Percentiles rank a stretch among this genome's conserved stretches.
Evolutionary conservation across 2,113 vertebrate genomes (phyloP).

Genomic region (Ptilonorhynchus violaceus): DNA sequence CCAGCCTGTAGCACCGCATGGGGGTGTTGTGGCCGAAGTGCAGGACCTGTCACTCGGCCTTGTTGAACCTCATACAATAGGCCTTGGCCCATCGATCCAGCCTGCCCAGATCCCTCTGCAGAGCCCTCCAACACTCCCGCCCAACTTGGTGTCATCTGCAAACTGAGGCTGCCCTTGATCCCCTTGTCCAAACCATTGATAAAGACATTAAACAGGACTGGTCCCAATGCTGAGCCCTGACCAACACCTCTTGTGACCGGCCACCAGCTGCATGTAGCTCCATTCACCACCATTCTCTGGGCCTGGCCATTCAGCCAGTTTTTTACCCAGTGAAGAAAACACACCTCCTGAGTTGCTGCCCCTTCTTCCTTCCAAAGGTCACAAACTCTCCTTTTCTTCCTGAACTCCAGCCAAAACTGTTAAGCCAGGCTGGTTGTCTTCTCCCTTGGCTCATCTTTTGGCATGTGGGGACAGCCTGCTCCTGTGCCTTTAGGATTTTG

Average conservation of each 20-base stretch:
- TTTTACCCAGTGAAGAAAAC: neutral
- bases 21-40: neutral
- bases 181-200: neutral
- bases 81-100: neutral
- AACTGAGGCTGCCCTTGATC: neutral
- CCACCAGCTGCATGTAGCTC: neutral
- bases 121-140: neutral
- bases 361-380: neutral
- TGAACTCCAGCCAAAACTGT: neutral
- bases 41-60: neutral
- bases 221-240: neutral
- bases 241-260: neutral
- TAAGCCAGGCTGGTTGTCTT: neutral
- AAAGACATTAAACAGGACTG: neutral
- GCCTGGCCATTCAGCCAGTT: neutral
- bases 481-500: neutral
- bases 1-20: neutral
- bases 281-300: neutral
- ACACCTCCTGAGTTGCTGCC: neutral
- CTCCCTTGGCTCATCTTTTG: neutral
- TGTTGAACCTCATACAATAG: neutral
- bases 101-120: neutral
- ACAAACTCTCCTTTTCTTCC: neutral
- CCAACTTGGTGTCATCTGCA: neutral
- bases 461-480: neutral